These are phyloP conservation scores for Sternotherus odoratus DNA, from an alignment of 2,797 vertebrate genomes.

Conservation along the genomic window DNA sequence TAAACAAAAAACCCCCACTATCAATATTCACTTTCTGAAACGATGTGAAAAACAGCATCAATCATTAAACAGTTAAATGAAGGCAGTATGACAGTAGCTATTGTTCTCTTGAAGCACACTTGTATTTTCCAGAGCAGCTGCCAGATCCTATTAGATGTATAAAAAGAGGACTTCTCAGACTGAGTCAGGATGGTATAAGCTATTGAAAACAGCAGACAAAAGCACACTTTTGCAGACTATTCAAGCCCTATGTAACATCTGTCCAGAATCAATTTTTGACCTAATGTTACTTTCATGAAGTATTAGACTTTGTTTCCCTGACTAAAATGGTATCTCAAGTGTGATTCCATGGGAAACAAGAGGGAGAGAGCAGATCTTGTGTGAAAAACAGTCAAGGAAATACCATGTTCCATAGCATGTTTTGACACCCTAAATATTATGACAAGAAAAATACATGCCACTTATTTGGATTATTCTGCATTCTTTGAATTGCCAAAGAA, in stretches of 20 bases:
- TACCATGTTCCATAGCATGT: too few relatives aligned
- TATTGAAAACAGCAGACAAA: slow-evolving; percentile 76
- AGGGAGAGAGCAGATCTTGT: slow-evolving; percentile 37
- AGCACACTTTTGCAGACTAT: slow-evolving; percentile 68
- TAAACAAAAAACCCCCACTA: slow-evolving; percentile 48
- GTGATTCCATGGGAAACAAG: slow-evolving; percentile 57
- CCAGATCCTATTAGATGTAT: slow-evolving; percentile 75
- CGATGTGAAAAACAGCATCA: slow-evolving; percentile 56
- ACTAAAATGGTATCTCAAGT: slow-evolving; percentile 54
- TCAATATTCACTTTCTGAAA: slow-evolving; percentile 61
- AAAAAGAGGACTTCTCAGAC: slow-evolving; percentile 72
- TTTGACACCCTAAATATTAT: slow-evolving; percentile 68
- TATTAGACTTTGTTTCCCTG: slow-evolving; percentile 64
- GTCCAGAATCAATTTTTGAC: slow-evolving; percentile 74
- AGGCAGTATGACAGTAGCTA: slow-evolving; percentile 69
- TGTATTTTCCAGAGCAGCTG: slow-evolving; percentile 80
- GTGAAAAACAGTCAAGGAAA: too few relatives aligned
- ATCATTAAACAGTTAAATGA: slow-evolving; percentile 75
- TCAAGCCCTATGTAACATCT: slow-evolving; percentile 76
- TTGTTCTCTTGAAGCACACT: slow-evolving; percentile 70
- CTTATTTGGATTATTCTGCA: slow-evolving; percentile 50
- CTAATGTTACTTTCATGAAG: slow-evolving; percentile 72
- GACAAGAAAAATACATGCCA: slow-evolving; percentile 60
- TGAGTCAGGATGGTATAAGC: slow-evolving; percentile 59
- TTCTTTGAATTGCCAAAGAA: slow-evolving; percentile 43